These are phyloP conservation scores for Heliopora coerulea DNA, from an alignment of 92 coral and sea anemone genomes.

Conservation along the genomic window DNA sequence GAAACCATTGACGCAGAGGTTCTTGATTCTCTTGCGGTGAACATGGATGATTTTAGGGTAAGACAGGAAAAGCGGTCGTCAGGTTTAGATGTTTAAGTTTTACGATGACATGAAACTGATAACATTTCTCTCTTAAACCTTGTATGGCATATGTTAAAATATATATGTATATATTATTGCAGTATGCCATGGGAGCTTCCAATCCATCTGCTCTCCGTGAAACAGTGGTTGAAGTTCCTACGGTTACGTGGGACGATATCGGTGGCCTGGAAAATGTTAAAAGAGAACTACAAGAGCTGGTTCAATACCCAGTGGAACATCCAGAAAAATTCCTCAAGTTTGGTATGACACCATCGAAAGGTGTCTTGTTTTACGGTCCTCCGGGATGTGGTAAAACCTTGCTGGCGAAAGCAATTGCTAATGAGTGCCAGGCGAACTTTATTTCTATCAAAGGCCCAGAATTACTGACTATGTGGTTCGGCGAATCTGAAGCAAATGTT, in stretches of 20 bases:
- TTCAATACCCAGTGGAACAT: conserved; percentile 98
- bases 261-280: conserved; percentile 97
- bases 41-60: conserved; percentile 99
- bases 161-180: conserved; percentile 2
- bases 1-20: conserved; percentile 99
- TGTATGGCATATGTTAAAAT: too few species aligned
- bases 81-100: too few species aligned
- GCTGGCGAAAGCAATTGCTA: conserved; percentile 98
- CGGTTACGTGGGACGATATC: conserved; percentile 95
- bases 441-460: conserved; percentile 99
- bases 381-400: conserved; percentile 99
- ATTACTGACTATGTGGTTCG: conserved; percentile 99
- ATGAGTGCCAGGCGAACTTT: conserved; percentile 98
- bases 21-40: conserved; percentile 94
- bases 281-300: conserved; percentile 93
- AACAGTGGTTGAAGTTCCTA: conserved; percentile 98
- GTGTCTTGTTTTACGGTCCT: conserved; percentile 97
- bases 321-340: conserved; percentile 99
- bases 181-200: conserved; percentile 99
- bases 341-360: conserved; percentile 99
- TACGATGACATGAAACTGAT: too few species aligned
- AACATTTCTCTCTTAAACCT: too few species aligned
- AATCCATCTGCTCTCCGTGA: conserved; percentile 99
- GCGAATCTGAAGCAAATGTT: conserved; percentile 99
- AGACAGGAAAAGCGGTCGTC: conserved; percentile 22